Evolutionary conservation across 2,797 vertebrate genomes (phyloP), one percentile per base, ranked within the genome.

Genomic region (Lindbergichthys nudifrons): DNA sequence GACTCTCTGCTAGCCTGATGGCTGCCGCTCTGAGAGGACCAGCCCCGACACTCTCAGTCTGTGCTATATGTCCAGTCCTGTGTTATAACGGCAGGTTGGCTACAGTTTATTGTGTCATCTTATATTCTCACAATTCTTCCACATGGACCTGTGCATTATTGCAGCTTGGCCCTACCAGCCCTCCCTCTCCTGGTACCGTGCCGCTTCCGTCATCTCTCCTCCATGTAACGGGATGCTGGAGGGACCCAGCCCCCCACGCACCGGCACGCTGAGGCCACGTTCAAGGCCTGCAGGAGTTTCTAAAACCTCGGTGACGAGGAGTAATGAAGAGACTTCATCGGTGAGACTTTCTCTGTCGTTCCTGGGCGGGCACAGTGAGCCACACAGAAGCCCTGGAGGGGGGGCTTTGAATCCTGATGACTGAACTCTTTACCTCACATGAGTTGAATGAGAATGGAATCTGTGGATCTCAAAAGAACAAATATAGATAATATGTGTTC

Each of bases 141-240:
- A 18, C 67, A 79, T 80, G 32, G 12, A 72, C 13, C 39, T 19
- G 26, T 57, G 11, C 30, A 10, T 36, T 54, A 10, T 36, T 54
- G 36, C 52, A 47, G 66, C 70, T 54, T 30, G 23, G 62, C 65
- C 60, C 71, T 43, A 63, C 56, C 39, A 16, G 6, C 32, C 32
- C 32, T 9, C 32, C 45, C 11, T 52, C 63, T 42, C 15, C 67
- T 4, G 65, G 65, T 51, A 32, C 69, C 39, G 36, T 51, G 54
- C 46, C 63, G 48, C 42, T 9, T 57, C 60, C 63, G 52, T 39
- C 65, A n/a, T 52, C 46, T 30, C 32, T 36, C 43, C 53, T 67
- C 43, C 32, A 2, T 47, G 16, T 32, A 15, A 48, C 64, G 65
- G 67, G 59, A 82, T 82, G 88, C 83, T 71, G 59, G 68, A 75